Base-by-base conservation (phyloP, 1,140 invertebrate species). In the Drosophila lini region DNA sequence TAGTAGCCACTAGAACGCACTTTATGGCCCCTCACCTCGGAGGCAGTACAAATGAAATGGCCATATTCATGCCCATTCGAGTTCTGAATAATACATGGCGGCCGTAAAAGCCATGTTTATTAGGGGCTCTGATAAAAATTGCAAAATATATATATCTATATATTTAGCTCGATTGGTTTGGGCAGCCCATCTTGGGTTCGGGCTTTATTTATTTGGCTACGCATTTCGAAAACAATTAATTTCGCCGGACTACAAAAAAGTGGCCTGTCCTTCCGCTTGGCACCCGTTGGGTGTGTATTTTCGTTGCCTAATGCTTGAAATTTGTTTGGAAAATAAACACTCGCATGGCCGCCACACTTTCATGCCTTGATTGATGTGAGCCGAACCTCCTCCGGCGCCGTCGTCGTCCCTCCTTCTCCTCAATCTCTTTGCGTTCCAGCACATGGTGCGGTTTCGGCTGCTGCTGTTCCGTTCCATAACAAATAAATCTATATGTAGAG, bases 191-290 rank as follows among this genome's bases (percentile, higher is more conserved):
- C 59, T 61, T 62, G 48, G 48, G 25, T 6, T 3, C 25, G 47
- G 22, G 48, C 59, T 74, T 67, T 79, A 71, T 86, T 86, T 86
- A 74, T 79, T 86, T 81, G 42, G 62, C 62, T 81, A 81, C 78
- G 79, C 84, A 83, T 88, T 88, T 77, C 73, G 69, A 65, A 83
- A 89, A 83, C 77, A 86, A 86, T 86, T 88, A 86, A 86, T 88
- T 86, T 84, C 45, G 57, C 28, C 31, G 44, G 76, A 69, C 64
- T 77, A 80, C 60, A 76, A 84, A 80, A 82, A 81, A 78, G 63
- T 68, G 55, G 61, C 45, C 64, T 60, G 47, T 36, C 47, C 44
- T 34, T 70, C 40, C 41, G 65, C 19, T 40, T 61, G 31, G 36
- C 28, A 41, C 53, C 63, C 48, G 68, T 44, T 76, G 60, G 61